Conservation (phyloP, 2,797 vertebrate species). For the Tragelaphus oryx region DNA sequence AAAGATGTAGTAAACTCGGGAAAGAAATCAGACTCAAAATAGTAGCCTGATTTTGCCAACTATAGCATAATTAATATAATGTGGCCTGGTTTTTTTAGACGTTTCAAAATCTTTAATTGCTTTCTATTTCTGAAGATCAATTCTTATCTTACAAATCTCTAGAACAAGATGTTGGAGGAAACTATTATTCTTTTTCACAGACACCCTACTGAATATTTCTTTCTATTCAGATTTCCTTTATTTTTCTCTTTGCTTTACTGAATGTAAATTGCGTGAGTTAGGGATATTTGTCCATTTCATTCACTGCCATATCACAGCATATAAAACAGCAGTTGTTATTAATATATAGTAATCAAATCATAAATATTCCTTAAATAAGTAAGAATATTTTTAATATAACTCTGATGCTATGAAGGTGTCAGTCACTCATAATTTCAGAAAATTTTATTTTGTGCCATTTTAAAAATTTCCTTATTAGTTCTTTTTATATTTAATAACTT, state of each 20-base stretch:
- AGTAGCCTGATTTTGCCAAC: background rate
- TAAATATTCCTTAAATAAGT: background rate
- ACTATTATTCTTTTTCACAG: background rate
- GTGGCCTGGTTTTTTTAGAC: background rate
- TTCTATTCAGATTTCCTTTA: background rate
- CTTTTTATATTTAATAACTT: background rate
- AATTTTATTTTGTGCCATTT: background rate
- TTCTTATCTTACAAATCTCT: background rate
- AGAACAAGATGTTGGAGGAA: background rate
- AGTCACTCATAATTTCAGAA: background rate
- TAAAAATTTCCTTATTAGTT: background rate
- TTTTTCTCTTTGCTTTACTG: background rate
- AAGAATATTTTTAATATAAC: conserved; percentile 4
- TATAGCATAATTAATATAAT: background rate
- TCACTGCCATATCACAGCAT: background rate
- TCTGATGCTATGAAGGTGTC: background rate
- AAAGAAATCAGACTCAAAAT: background rate
- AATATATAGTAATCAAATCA: background rate
- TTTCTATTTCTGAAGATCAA: background rate
- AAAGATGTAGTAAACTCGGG: background rate
- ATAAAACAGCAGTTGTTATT: background rate
- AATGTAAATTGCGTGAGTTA: background rate
- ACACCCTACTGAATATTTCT: background rate
- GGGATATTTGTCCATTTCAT: background rate
- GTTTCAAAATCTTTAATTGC: background rate